Conservation (phyloP, 2,113 vertebrate species). For the Oncorhynchus masou region DNA sequence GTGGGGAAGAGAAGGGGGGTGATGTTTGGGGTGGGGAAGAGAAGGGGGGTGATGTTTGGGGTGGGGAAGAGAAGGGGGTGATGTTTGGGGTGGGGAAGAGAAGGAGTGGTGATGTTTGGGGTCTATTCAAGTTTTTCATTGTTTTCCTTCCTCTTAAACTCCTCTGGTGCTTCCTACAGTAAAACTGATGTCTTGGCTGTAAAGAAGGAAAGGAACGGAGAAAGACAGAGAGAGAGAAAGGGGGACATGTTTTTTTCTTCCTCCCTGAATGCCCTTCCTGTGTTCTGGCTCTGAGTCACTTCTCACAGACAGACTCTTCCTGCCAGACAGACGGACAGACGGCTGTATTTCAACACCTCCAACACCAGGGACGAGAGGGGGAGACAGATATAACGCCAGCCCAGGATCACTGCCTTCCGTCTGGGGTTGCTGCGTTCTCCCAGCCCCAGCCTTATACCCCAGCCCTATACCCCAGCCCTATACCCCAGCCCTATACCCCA, state of each 20-base stretch:
- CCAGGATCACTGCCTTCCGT: neutral
- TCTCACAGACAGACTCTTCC: conserved; percentile 1
- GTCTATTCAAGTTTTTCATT: conserved; percentile 42
- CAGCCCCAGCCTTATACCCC: too few species aligned
- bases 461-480: too few species aligned
- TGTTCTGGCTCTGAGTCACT: neutral
- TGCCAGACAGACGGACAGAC: neutral
- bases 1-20: neutral
- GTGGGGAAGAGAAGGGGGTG: too few species aligned
- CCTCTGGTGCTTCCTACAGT: neutral
- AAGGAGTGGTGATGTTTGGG: conserved; percentile 22
- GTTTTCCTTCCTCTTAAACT: conserved; percentile 14
- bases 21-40: neutral
- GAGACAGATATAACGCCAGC: neutral
- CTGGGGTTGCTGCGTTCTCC: neutral
- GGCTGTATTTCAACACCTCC: conserved; percentile 1
- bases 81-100: neutral
- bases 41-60: neutral
- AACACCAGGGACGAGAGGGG: neutral
- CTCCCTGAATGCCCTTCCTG: neutral
- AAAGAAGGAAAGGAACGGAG: neutral
- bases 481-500: too few species aligned
- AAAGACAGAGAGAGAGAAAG: neutral
- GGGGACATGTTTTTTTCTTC: neutral
- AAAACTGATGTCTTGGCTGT: neutral